Conservation (phyloP, 2,888 invertebrate species). For the Eilema caniola region DNA sequence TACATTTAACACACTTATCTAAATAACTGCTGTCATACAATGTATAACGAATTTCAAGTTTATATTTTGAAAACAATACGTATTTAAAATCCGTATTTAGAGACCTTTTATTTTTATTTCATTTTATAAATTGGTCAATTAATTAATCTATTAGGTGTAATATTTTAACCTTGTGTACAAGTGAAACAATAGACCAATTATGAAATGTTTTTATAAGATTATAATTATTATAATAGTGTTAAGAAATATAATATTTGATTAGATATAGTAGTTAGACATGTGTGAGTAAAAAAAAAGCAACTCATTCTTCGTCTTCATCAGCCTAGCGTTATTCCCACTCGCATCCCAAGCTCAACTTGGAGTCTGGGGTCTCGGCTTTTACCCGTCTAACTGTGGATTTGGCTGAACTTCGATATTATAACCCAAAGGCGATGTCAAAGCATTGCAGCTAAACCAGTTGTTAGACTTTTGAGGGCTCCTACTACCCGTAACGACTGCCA, state of each 20-base stretch:
- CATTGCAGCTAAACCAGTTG: too few species aligned
- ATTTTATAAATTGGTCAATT: not conserved
- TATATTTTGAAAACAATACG: conserved; percentile 1
- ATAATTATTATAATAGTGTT: not conserved
- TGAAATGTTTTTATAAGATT: not conserved
- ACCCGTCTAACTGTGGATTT: too few species aligned
- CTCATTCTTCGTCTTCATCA: too few species aligned
- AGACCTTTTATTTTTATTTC: not conserved
- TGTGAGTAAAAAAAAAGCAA: too few species aligned
- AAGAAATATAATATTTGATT: not conserved
- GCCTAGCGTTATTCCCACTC: too few species aligned
- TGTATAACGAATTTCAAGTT: not conserved
- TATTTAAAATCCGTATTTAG: not conserved
- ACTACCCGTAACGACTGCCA: too few species aligned
- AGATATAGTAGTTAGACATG: not conserved
- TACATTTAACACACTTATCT: not conserved
- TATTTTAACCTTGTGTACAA: not conserved
- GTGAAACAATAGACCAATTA: not conserved
- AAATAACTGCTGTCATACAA: not conserved
- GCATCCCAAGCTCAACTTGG: too few species aligned
- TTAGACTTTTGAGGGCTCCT: too few species aligned
- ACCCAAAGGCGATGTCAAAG: too few species aligned
- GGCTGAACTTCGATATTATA: too few species aligned
- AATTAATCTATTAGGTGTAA: not conserved
- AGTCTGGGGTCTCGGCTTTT: too few species aligned